A percentile compares a stretch with the other conserved stretches of the same genome.
These are phyloP conservation scores for Atta cephalotes DNA, from an alignment of 1,140 invertebrate species.

Conservation along the genomic window DNA sequence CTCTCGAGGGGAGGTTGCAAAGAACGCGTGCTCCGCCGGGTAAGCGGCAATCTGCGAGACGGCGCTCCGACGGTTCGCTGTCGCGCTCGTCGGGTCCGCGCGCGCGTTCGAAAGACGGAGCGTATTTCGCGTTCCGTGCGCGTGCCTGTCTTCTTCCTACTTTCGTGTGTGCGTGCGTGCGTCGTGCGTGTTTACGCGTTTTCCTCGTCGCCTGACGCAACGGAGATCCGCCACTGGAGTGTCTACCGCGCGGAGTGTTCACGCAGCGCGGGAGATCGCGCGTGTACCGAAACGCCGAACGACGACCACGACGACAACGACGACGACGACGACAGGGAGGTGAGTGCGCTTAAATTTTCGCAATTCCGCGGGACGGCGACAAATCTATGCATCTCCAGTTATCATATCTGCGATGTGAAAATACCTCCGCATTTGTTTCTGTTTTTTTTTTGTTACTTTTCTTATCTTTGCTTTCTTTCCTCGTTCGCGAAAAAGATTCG, in stretches of 20 bases:
- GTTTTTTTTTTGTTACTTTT: background rate
- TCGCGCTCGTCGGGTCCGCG: slow-evolving; percentile 48
- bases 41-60: slow-evolving; percentile 69
- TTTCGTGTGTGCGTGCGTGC: background rate
- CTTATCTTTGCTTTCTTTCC: background rate
- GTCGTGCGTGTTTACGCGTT: background rate
- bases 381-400: background rate
- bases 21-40: slow-evolving; percentile 67
- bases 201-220: background rate
- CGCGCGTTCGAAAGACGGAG: slow-evolving; percentile 59
- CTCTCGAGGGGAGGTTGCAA: slow-evolving; percentile 40
- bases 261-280: slow-evolving; percentile 17
- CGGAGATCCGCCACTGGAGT: background rate
- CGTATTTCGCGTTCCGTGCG: background rate
- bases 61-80: slow-evolving; percentile 53
- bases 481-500: background rate
- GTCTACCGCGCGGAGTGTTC: background rate
- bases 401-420: background rate
- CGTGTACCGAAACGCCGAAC: slow-evolving; percentile 18
- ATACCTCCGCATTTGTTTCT: background rate
- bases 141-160: background rate
- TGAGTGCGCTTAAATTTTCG: slow-evolving; percentile 27
- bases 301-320: background rate
- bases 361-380: background rate
- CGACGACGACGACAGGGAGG: background rate